These are phyloP conservation scores for Sclerurus mexicanus DNA, from an alignment of 2,113 vertebrate genomes.

Conservation along the genomic window DNA sequence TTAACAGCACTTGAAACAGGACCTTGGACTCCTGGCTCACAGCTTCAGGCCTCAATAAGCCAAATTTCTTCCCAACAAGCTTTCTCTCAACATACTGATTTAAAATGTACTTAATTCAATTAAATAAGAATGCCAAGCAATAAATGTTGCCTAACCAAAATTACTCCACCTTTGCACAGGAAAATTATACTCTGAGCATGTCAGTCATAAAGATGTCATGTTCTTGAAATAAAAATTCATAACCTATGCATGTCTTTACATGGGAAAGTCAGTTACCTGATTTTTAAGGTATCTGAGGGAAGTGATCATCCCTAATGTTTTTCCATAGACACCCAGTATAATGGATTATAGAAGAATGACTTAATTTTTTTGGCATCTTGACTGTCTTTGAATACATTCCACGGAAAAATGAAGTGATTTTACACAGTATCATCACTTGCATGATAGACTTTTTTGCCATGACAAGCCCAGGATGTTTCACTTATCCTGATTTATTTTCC, in stretches of 20 bases:
- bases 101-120: neutral
- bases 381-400: neutral
- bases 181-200: neutral
- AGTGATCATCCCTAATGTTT: neutral
- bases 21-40: neutral
- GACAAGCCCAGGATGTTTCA: neutral
- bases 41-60: neutral
- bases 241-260: neutral
- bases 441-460: neutral
- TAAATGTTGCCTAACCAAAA: constrained; percentile 38
- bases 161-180: constrained; percentile 18
- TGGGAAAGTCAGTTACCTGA: neutral
- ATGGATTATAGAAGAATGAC: constrained; percentile 6
- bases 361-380: constrained; percentile 21
- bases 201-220: neutral
- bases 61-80: neutral
- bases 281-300: neutral
- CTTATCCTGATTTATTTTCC: neutral
- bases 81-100: neutral
- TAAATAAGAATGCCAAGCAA: constrained; percentile 8
- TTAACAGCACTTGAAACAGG: neutral
- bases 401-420: constrained; percentile 11
- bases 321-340: neutral
- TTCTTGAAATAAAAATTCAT: neutral
- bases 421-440: neutral